Percentiles rank a stretch among this genome's conserved stretches.
Conservation (phyloP, 1,140 invertebrate genomes). For the Paraescarpia echinospica region DNA sequence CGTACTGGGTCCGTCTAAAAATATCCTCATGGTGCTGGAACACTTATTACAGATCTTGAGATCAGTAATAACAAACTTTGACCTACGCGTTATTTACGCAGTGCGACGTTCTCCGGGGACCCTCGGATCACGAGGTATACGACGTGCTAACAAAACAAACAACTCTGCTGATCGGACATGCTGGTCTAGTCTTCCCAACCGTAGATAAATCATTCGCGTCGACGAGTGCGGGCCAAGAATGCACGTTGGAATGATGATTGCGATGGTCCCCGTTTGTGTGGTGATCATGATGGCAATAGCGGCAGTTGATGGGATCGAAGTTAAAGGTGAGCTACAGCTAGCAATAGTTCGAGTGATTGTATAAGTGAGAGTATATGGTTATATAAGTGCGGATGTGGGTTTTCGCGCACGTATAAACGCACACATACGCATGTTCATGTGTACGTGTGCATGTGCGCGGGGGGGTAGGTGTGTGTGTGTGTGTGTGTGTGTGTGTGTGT, state of each 20-base stretch:
- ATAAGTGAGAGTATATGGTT: not conserved
- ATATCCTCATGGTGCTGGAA: too few species aligned
- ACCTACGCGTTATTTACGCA: not conserved
- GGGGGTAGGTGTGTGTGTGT: too few species aligned
- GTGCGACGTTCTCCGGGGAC: not conserved
- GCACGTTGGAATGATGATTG: not conserved
- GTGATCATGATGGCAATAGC: not conserved
- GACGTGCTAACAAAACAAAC: not conserved
- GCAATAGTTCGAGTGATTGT: not conserved
- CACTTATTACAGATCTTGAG: not conserved
- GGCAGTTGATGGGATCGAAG: not conserved
- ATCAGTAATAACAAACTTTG: not conserved
- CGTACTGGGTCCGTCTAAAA: too few species aligned
- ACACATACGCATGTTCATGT: too few species aligned
- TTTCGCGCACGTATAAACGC: too few species aligned
- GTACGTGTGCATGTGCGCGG: too few species aligned
- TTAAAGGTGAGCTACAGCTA: not conserved
- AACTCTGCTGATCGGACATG: not conserved
- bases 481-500: too few species aligned
- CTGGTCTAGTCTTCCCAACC: not conserved
- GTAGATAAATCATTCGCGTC: not conserved
- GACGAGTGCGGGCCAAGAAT: not conserved
- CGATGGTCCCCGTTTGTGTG: not conserved
- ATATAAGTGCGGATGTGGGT: too few species aligned
- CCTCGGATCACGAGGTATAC: not conserved